These are phyloP conservation scores for Perca schrenkii DNA, from an alignment of 2,113 vertebrate genomes.

Conservation along the genomic window DNA sequence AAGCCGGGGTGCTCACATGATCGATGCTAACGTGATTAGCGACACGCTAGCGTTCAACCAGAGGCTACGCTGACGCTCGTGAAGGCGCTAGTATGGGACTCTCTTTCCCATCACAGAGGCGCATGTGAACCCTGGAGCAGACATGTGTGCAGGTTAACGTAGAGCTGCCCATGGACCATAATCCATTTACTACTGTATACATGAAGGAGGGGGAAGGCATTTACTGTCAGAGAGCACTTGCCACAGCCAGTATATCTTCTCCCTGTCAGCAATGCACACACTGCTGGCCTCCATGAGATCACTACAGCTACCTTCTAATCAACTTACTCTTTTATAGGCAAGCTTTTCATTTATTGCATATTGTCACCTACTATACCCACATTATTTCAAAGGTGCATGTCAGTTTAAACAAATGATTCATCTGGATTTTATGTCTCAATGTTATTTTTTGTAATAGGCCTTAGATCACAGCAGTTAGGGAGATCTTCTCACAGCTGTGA, in stretches of 20 bases:
- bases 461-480: background rate
- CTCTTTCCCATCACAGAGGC: constrained; percentile 49
- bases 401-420: constrained; percentile 4
- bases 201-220: constrained; percentile 54
- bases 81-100: constrained; percentile 43
- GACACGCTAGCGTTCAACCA: constrained; percentile 39
- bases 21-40: constrained; percentile 80
- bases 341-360: background rate
- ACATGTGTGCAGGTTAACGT: constrained; percentile 55
- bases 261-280: constrained; percentile 60
- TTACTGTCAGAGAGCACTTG: constrained; percentile 72
- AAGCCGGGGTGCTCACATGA: constrained; percentile 48
- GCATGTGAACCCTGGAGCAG: constrained; percentile 48
- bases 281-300: constrained; percentile 40
- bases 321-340: background rate
- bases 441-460: background rate
- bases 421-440: background rate
- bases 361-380: background rate
- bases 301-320: constrained; percentile 37
- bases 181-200: constrained; percentile 80
- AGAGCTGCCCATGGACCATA: constrained; percentile 67
- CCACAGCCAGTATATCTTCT: constrained; percentile 63
- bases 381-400: background rate
- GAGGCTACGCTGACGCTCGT: constrained; percentile 31
- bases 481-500: background rate